These are phyloP conservation scores for Pachycephala philippinensis DNA, from an alignment of 2,113 vertebrate genomes.

Conservation along the genomic window DNA sequence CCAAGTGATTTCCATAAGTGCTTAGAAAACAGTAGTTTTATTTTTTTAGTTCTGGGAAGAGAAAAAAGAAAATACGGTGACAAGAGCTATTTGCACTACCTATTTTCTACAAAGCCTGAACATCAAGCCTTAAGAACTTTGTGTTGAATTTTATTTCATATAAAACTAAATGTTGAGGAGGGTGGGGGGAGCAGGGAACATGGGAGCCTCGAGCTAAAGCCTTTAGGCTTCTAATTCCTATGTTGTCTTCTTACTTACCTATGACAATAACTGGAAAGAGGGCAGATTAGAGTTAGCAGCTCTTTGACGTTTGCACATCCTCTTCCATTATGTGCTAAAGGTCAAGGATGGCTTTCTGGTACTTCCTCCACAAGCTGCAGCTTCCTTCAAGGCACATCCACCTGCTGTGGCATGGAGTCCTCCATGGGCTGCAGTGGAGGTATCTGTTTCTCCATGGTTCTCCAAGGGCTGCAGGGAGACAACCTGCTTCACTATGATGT, in stretches of 20 bases:
- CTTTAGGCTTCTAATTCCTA: not conserved
- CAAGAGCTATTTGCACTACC: rapidly evolving
- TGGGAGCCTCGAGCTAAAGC: not conserved
- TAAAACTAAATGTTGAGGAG: not conserved
- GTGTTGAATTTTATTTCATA: not conserved
- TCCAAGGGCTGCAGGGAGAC: not conserved
- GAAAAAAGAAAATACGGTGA: not conserved
- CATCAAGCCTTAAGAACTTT: not conserved
- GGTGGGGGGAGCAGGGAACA: rapidly evolving
- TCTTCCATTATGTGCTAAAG: not conserved
- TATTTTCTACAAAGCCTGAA: not conserved
- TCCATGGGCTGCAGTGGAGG: rapidly evolving
- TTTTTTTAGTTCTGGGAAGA: not conserved
- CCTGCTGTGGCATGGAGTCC: not conserved
- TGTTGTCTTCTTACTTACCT: not conserved
- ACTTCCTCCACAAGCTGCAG: not conserved
- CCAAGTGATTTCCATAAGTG: not conserved
- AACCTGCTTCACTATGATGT: not conserved
- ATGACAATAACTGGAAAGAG: not conserved
- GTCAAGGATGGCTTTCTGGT: not conserved
- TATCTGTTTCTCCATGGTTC: not conserved
- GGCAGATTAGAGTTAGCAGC: not conserved
- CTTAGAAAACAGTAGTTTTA: not conserved
- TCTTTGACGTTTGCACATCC: not conserved
- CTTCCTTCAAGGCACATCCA: not conserved